Percentiles rank a stretch among this genome's conserved stretches.
Evolutionary conservation across 2,888 invertebrate genomes (phyloP).

Genomic region (Cordilura impudica): DNA sequence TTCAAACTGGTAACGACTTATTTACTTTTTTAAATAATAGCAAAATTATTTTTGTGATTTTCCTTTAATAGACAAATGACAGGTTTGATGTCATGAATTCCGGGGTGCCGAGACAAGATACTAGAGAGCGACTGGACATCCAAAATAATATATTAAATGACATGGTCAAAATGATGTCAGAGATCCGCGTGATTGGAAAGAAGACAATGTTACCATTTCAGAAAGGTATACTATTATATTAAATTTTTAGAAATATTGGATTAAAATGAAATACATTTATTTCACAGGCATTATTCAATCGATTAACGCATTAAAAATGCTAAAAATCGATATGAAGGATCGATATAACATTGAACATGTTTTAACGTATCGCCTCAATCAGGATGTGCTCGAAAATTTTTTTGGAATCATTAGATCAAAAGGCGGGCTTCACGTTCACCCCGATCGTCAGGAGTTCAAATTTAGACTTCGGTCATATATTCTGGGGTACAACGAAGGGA

Average conservation of each 20-base stretch:
- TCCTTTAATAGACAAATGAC: conserved; percentile 17
- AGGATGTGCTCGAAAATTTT: conserved; percentile 33
- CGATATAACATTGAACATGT: neutral
- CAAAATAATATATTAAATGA: conserved; percentile 31
- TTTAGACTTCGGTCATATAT: too few species aligned
- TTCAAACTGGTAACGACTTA: too few species aligned
- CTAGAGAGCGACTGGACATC: neutral
- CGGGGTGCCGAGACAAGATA: conserved; percentile 23
- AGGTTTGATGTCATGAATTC: conserved; percentile 23
- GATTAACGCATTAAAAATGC: too few species aligned
- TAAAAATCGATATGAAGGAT: too few species aligned
- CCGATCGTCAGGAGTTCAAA: conserved; percentile 16
- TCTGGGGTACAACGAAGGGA: too few species aligned
- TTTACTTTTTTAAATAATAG: too few species aligned
- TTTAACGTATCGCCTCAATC: conserved; percentile 15
- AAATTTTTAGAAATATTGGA: neutral
- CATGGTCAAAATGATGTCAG: too few species aligned
- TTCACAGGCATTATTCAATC: too few species aligned
- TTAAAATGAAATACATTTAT: too few species aligned
- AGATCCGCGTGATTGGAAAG: conserved; percentile 30
- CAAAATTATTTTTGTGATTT: neutral
- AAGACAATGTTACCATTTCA: conserved; percentile 21
- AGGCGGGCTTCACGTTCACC: conserved; percentile 35
- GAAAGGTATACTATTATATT: too few species aligned
- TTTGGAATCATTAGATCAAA: conserved; percentile 32